Base-by-base conservation (phyloP, 2,113 vertebrate genomes). In the Ophthalmolycus amberensis region DNA sequence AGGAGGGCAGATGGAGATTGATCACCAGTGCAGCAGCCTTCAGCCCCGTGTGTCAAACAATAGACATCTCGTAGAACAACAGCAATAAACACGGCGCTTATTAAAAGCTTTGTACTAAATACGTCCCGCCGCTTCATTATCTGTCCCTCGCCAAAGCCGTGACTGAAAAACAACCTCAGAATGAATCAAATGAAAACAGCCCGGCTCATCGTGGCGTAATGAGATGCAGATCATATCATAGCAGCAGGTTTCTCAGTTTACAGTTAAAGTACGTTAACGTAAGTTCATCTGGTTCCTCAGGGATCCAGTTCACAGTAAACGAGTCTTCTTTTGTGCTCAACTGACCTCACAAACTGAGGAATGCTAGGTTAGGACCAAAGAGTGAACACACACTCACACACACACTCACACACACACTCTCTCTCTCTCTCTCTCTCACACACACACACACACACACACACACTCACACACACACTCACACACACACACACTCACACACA, bases 41-140 rank as follows among this genome's bases (percentile, higher is more conserved):
- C 5, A 54, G 59, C 46, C 80, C 59, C 0, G 9, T 10, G 64
- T n/a, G 83, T 68, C 64, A 71, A 63, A 74, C 44, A 32, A 32
- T 4, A 32, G 29, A 32, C 29, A 32, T 4, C 3, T 4, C 29
- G 62, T 0, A 12, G 59, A 80, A 2, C 77, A 78, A 65, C 1
- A 66, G n/a, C 38, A 64, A 12, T 46, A 60, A 71, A 60, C 50
- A 38, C 71, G 32, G 58, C 72, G 38, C 50, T 58, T 74, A 73
- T 86, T 84, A 74, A 84, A 84, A 52, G 5, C 68, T n/a, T n/a
- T 60, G 10, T 1, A 16, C 10, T 27, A 20, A 70, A 64, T 12
- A 37, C 16, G 38, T 65, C 59, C n/a, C 50, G 0, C 1, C 29
- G 18, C 29, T 75, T 75, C 50, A 65, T 70, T 69, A 60, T 42